Evolutionary conservation across 2,113 vertebrate genomes (phyloP), one percentile per base, ranked within the genome.

Genomic region (Poicephalus gulielmi): DNA sequence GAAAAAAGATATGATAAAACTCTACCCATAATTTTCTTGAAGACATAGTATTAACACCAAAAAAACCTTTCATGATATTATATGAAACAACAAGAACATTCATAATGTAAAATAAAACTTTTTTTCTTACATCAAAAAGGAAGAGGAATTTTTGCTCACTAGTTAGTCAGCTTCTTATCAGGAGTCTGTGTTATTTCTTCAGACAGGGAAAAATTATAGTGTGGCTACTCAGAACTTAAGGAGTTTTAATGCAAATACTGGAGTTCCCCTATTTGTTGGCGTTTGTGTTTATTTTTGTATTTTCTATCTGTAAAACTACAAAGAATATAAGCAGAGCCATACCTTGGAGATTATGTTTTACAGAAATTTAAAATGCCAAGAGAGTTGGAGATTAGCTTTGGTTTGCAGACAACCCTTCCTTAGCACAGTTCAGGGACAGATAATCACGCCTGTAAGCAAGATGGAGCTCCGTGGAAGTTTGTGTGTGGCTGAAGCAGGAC

Each of bases 81-180:
- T 14, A 60, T 3, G 4, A 73, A 93, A 70, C 63, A 90, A 70
- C 66, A 64, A 52, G 62, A 87, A 79, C 25, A 79, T 69, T 85
- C 66, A 85, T 66, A 73, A 79, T 24, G 5, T 62, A 24, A 85
- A 88, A 71, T 17, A 86, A 89, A 67, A 5, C 23, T 80, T 83
- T 88, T 73, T 19, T 92, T 75, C 46, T 46, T 86, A 67, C 7
- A 1, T 89, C 92, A 84, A 55, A 86, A 63, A 11, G 46, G 57
- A 81, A 81, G 37, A 91, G 77, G 87, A 92, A 87, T 82, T 91
- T 89, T 63, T 88, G 33, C 50, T 53, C 10, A 2, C 28, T 13
- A 52, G 41, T 95, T 91, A 95, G 55, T 95, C 90, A 96, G 55
- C 60, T 93, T 39, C 62, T 95, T 96, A 95, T 95, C 92, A 91